A percentile compares a stretch with the other conserved stretches of the same genome.
phyloP scores from a whole-genome alignment of 2,797 vertebrate species.

The Gephyroberyx darwinii region DNA sequence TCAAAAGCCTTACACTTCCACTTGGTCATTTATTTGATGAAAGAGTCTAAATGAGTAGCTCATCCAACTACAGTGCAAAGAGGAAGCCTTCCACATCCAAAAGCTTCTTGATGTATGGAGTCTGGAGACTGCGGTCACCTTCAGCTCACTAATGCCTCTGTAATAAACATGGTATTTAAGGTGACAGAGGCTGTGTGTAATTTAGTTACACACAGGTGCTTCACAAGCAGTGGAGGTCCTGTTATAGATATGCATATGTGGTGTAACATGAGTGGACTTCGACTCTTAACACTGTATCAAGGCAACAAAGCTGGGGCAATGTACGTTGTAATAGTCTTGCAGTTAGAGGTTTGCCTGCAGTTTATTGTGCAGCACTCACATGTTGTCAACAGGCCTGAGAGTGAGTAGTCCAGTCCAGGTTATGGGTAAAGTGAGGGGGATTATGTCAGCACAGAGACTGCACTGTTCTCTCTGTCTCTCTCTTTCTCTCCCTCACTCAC shows the following conservation, averaged over 20 bases:
- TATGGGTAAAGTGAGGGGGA: conserved; percentile 72
- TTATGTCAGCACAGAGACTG: conserved; percentile 72
- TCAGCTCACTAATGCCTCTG: conserved; percentile 32
- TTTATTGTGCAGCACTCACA: conserved; percentile 56
- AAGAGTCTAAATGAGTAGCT: neutral
- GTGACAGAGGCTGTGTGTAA: conserved; percentile 32
- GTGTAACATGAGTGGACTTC: conserved; percentile 69
- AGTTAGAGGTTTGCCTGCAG: conserved; percentile 42
- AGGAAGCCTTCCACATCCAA: conserved; percentile 4
- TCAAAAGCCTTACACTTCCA: neutral
- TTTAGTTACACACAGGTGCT: conserved; percentile 38
- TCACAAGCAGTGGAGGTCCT: conserved; percentile 20
- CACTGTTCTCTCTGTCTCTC: conserved; percentile 66
- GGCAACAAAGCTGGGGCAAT: conserved; percentile 56
- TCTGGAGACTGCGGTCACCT: conserved; percentile 52
- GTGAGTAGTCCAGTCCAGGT: conserved; percentile 56
- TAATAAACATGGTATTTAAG: conserved; percentile 53
- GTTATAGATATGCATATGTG: conserved; percentile 47
- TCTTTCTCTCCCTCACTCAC: conserved; percentile 41
- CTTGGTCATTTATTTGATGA: neutral
- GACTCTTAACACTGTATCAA: conserved; percentile 40
- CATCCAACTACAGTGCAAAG: conserved; percentile 3
- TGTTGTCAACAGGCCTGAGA: conserved; percentile 57
- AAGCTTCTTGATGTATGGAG: neutral
- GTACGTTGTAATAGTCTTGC: conserved; percentile 53